Evolutionary conservation across 1,140 invertebrate genomes (phyloP), one percentile per base, ranked within the genome.

Genomic region (Anadara kagoshimensis): DNA sequence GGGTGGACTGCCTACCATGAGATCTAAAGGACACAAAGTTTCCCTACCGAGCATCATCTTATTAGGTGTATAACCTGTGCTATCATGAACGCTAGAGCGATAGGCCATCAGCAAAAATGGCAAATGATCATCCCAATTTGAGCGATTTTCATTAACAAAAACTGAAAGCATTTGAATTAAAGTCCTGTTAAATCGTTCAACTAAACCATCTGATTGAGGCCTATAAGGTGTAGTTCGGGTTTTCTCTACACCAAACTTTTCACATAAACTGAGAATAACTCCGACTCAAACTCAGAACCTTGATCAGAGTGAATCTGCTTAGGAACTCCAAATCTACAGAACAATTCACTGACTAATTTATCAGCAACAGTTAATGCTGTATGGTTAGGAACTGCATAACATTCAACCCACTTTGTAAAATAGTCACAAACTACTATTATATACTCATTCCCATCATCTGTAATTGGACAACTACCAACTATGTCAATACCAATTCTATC

Each of bases 221-320:
- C 85, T 81, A 63, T 86, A 87, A 4, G 83, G 66, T 18, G 86
- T 88, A n/a, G n/a, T n/a, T n/a, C n/a, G n/a, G n/a, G n/a, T n/a
- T n/a, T n/a, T n/a, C n/a, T n/a, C n/a, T n/a, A n/a, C n/a, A n/a
- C n/a, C 78, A 43, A n/a, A 73, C 70, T 49, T 78, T 81, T 47
- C 14, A 44, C 12, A 69, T 66, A 81, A 75, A 24, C 20, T 44
- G 11, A 11, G 66, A 74, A 78, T 8, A 78, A 49, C 8, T 65
- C 20, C 1, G 66, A 75, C 61, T 76, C 69, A 69, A 81, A 73
- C 49, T 78, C 54, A 47, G 58, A 53, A 3, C 69, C 73, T 53
- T 81, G 76, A 49, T 76, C 73, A 16, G 70, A 70, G 51, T 76
- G 73, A 10, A 80, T 66, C 53, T 73, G 43, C 20, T 57, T 18